These are phyloP conservation scores for Urechis unicinctus DNA, from an alignment of 2,888 invertebrate species.

Conservation along the genomic window DNA sequence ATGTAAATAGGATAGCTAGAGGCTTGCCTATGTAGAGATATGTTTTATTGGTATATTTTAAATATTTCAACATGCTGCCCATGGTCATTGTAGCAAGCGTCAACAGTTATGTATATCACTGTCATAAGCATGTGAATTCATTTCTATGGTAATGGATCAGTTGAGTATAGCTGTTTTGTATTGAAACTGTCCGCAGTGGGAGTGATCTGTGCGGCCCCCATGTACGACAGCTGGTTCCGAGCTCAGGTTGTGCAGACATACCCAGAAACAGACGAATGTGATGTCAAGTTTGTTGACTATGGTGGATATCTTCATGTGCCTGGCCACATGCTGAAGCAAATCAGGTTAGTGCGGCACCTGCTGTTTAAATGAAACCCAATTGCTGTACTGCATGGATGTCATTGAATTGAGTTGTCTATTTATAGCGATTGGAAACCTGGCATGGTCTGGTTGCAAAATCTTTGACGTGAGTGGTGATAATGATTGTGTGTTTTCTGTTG, in stretches of 20 bases:
- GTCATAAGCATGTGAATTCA: neutral
- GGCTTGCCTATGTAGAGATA: too few species aligned
- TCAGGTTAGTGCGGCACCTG: too few species aligned
- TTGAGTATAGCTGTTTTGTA: too few species aligned
- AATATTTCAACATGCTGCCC: neutral
- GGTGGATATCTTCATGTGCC: slow-evolving; percentile 83
- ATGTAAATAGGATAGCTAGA: too few species aligned
- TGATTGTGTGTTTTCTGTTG: neutral
- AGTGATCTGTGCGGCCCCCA: slow-evolving; percentile 79
- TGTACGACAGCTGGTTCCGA: slow-evolving; percentile 78
- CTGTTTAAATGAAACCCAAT: too few species aligned
- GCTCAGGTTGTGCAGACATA: slow-evolving; percentile 72
- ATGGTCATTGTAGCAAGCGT: neutral
- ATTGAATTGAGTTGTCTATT: too few species aligned
- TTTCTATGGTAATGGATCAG: too few species aligned
- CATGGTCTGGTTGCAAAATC: too few species aligned
- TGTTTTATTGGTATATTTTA: too few species aligned
- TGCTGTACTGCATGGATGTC: too few species aligned
- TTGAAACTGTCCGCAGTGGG: slow-evolving; percentile 66
- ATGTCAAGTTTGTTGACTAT: slow-evolving; percentile 87
- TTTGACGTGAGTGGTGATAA: neutral
- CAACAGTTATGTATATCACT: neutral
- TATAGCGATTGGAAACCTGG: too few species aligned
- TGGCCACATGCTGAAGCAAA: slow-evolving; percentile 76
- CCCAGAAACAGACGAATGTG: slow-evolving; percentile 62